These are phyloP conservation scores for Notoglanidium macrostoma DNA, from an alignment of 2,797 vertebrate genomes.

Conservation along the genomic window DNA sequence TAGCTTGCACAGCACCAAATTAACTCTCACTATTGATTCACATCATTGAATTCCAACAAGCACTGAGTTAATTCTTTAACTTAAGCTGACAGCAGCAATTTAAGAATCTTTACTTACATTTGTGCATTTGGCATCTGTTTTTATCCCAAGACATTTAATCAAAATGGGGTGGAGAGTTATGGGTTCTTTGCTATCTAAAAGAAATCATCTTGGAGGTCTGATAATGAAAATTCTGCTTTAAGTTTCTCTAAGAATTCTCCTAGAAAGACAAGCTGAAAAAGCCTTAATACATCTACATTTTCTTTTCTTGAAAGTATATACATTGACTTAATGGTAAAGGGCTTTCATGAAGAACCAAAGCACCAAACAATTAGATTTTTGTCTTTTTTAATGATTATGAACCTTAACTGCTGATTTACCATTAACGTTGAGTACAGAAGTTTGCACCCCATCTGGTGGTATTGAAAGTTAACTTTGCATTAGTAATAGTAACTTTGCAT, in stretches of 20 bases:
- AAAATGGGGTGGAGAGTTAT: background rate
- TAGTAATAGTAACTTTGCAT: background rate
- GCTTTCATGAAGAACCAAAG: background rate
- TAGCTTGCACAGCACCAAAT: background rate
- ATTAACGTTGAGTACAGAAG: background rate
- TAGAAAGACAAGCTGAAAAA: background rate
- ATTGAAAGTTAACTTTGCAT: background rate
- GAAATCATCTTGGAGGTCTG: background rate
- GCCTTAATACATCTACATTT: background rate
- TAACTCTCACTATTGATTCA: conserved; percentile 2
- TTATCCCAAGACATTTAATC: background rate
- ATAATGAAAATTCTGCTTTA: background rate
- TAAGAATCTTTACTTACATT: background rate
- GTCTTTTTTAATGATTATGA: background rate
- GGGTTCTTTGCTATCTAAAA: background rate
- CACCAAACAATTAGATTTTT: background rate
- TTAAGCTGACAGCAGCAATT: background rate
- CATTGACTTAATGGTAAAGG: background rate
- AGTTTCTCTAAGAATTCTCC: background rate
- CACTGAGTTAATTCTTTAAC: background rate
- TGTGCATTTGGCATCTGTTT: background rate
- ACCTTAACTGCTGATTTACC: background rate
- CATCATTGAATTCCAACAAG: conserved; percentile 5
- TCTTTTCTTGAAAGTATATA: background rate
- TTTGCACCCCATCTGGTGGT: background rate